Percentiles rank a stretch among this genome's conserved stretches.
Evolutionary conservation across 2,113 vertebrate genomes (phyloP).

Genomic region (Oreocharis arfaki): DNA sequence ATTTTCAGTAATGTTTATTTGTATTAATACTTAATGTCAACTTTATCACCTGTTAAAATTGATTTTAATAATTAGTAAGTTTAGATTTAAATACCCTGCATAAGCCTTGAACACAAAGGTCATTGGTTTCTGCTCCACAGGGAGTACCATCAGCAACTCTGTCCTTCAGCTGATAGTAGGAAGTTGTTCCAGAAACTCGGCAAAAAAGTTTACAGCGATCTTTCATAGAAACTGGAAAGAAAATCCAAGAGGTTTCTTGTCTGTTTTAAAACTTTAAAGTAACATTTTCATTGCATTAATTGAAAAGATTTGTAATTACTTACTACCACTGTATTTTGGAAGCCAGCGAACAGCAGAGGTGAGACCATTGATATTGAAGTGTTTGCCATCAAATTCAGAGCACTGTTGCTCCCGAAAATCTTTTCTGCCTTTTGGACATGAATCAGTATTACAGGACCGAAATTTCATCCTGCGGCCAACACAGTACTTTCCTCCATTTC

Average conservation of each 20-base stretch:
- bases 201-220: constrained; percentile 99
- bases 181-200: constrained; percentile 87
- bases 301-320: constrained; percentile 63
- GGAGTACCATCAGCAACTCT: constrained; percentile 91
- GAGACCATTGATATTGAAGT: constrained; percentile 95
- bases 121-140: constrained; percentile 88
- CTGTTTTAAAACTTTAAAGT: neutral
- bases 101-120: constrained; percentile 97
- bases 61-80: constrained; percentile 29
- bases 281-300: neutral
- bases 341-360: constrained; percentile 89
- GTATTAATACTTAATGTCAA: neutral
- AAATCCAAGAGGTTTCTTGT: constrained; percentile 43
- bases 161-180: constrained; percentile 94
- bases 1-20: neutral
- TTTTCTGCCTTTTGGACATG: constrained; percentile 85
- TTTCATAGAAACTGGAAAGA: constrained; percentile 87
- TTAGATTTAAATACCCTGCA: constrained; percentile 84
- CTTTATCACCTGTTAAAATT: neutral
- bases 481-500: constrained; percentile 91
- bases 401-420: constrained; percentile 95
- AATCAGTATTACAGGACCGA: constrained; percentile 93
- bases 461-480: constrained; percentile 97
- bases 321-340: constrained; percentile 96
- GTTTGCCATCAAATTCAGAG: constrained; percentile 90